Base-by-base conservation (phyloP, 2,113 vertebrate genomes). In the Burhinus oedicnemus region DNA sequence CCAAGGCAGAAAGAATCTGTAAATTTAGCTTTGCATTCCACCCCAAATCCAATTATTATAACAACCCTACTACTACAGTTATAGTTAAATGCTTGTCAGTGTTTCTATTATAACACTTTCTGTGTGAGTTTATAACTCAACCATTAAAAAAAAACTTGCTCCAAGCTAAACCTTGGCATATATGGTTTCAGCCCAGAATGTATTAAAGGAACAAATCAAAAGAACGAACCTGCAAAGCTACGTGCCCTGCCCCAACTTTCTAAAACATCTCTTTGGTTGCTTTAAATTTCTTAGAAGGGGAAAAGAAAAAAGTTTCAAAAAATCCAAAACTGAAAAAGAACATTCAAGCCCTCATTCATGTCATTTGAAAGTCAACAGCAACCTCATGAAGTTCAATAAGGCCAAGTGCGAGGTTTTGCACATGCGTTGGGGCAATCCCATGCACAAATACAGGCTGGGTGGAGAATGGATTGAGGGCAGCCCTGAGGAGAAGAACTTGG, bases 31-130 rank as follows among this genome's bases (percentile, higher is more conserved):
- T 93, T 93, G 57, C 92, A 70, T 97, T 94, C 54, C 34, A 79
- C 74, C 85, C 54, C 84, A 97, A 98, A 98, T 97, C 82, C 93
- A 97, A 96, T 97, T 97, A 97, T 96, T 86, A 47, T 72, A 96
- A 90, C 71, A 95, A 87, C 38, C 17, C 58, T 90, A 61, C 36
- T 76, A 90, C 84, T 90, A 89, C 47, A 82, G 79, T 45, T 88
- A 85, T 32, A 89, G 95, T 78, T 95, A 97, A 95, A 84, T 79
- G 79, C 57, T 49, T 54, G 65, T 75, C 81, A 93, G 62, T 90
- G 61, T 88, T 97, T 93, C 89, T 89, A 71, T 93, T 75, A 82
- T 60, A 97, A 71, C 16, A 42, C 68, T 76, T 93, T 74, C 54
- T 72, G 12, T 69, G 81, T 60, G 81, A 93, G 44, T 95, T 97